Conservation (phyloP, 2,888 invertebrate genomes). For the Venusia cambrica region DNA sequence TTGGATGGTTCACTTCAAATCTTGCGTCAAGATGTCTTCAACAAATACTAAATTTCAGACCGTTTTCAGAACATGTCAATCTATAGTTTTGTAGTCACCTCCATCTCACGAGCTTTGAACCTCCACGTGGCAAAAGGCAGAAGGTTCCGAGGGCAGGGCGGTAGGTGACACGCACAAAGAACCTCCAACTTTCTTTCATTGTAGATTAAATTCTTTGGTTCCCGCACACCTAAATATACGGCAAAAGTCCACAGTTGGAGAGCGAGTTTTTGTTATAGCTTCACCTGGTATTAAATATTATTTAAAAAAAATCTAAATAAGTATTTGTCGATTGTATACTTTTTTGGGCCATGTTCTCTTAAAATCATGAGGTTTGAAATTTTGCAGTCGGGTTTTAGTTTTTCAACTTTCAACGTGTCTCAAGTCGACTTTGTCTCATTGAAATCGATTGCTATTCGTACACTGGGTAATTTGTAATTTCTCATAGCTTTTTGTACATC, state of each 20-base stretch:
- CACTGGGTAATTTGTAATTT: too few relatives aligned
- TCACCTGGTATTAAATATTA: too few relatives aligned
- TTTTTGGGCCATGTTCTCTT: too few relatives aligned
- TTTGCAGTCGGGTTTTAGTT: too few relatives aligned
- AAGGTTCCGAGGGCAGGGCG: constrained; percentile 46
- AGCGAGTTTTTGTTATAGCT: too few relatives aligned
- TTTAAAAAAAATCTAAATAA: too few relatives aligned
- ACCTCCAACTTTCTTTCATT: constrained; percentile 72
- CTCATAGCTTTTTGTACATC: constrained; percentile 8
- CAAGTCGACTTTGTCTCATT: too few relatives aligned
- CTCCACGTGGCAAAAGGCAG: constrained; percentile 42
- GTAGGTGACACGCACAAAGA: constrained; percentile 74
- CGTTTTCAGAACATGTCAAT: not conserved
- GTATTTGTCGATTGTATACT: too few relatives aligned
- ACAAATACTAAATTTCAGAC: not conserved
- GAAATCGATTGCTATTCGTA: constrained; percentile 2
- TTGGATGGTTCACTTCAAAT: too few relatives aligned
- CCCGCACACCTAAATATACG: constrained; percentile 52
- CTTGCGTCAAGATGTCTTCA: too few relatives aligned
- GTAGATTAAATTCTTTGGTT: constrained; percentile 78
- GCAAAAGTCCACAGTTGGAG: constrained; percentile 31
- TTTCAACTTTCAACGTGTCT: too few relatives aligned
- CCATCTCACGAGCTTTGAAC: constrained; percentile 28
- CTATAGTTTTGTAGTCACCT: constrained; percentile 26
- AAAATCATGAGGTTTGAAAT: too few relatives aligned